phyloP scores from a whole-genome alignment of 2,888 invertebrate species.

The Schizotus pectinicornis region DNA sequence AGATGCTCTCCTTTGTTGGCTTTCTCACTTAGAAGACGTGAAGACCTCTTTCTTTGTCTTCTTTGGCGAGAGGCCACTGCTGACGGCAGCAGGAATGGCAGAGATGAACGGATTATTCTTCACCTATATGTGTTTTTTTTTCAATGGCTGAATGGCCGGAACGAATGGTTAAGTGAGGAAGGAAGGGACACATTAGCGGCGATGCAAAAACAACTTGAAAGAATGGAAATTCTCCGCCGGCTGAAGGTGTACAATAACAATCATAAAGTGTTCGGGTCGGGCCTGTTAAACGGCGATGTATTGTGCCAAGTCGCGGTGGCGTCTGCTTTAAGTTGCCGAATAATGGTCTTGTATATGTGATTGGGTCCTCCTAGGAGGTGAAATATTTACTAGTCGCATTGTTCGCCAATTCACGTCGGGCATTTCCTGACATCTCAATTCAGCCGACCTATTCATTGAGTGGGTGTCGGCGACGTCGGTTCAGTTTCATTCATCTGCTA shows the following conservation, averaged over 20 bases:
- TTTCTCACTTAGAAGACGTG: no score
- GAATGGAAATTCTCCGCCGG: slow-evolving; percentile 31
- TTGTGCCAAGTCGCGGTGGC: slow-evolving; percentile 46
- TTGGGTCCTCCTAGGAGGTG: slow-evolving; percentile 42
- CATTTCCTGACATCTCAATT: slow-evolving; percentile 56
- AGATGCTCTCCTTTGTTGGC: no score
- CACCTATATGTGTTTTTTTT: slow-evolving; percentile 14
- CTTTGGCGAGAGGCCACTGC: neutral
- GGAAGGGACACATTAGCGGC: slow-evolving; percentile 31
- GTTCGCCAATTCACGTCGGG: slow-evolving; percentile 49
- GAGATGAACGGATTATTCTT: slow-evolving; percentile 17
- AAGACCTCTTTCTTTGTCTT: no score
- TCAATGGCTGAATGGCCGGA: slow-evolving; percentile 22
- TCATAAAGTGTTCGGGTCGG: slow-evolving; percentile 36
- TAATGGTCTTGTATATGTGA: slow-evolving; percentile 26
- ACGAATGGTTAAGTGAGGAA: slow-evolving; percentile 28
- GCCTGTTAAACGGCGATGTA: slow-evolving; percentile 21
- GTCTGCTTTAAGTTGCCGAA: slow-evolving; percentile 43
- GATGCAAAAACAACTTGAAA: slow-evolving; percentile 26
- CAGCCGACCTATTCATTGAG: slow-evolving; percentile 48
- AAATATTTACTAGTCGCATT: slow-evolving; percentile 54
- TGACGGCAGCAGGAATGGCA: neutral
- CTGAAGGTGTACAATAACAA: slow-evolving; percentile 40
- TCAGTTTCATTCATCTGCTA: slow-evolving; percentile 65
- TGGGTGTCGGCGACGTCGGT: slow-evolving; percentile 60